These are phyloP conservation scores for Tricholaema leucomelas DNA, from an alignment of 2,113 vertebrate species.

Conservation along the genomic window DNA sequence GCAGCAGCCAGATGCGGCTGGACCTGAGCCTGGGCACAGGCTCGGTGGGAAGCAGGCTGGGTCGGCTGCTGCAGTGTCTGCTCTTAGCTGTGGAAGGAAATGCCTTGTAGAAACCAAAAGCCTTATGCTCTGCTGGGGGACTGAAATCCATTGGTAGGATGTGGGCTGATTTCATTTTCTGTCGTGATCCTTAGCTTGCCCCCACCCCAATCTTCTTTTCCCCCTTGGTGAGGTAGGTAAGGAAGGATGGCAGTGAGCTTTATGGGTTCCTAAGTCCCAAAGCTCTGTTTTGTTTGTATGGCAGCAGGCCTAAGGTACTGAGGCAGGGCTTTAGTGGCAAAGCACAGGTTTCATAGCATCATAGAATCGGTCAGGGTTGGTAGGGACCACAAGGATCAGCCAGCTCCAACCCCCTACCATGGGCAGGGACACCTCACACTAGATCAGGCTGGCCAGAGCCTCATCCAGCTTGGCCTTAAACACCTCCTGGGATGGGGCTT, in stretches of 20 bases:
- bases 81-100: neutral
- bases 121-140: neutral
- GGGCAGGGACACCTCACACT: too few species aligned
- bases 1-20: rapidly evolving
- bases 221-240: too few species aligned
- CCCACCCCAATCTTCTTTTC: neutral
- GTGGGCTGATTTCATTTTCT: neutral
- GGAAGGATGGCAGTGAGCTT: neutral
- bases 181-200: too few species aligned
- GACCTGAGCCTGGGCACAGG: rapidly evolving
- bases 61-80: neutral
- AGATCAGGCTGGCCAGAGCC: too few species aligned
- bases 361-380: too few species aligned
- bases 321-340: neutral
- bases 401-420: too few species aligned
- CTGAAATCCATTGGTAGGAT: neutral
- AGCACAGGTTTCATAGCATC: neutral
- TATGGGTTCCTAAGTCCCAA: too few species aligned
- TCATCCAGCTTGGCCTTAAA: too few species aligned
- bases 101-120: rapidly evolving
- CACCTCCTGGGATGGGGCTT: too few species aligned
- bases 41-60: neutral
- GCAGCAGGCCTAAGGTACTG: too few species aligned
- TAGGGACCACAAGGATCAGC: too few species aligned
- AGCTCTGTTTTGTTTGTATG: rapidly evolving